Conservation (phyloP, 2,113 vertebrate genomes). For the Panurus biarmicus region DNA sequence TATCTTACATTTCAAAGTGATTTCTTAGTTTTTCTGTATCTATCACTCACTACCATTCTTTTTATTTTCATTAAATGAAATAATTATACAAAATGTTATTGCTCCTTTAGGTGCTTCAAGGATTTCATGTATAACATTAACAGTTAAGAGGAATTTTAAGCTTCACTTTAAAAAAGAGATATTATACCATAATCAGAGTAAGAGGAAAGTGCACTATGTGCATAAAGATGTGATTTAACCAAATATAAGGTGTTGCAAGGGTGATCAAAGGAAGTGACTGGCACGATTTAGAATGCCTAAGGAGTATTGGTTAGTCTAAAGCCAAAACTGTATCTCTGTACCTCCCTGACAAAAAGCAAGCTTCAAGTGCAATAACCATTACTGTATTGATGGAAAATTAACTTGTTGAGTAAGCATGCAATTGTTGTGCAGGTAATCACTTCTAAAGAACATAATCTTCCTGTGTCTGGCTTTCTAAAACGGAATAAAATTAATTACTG, state of each 20-base stretch:
- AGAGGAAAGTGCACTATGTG: background rate
- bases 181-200: background rate
- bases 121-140: background rate
- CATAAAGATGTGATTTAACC: background rate
- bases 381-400: background rate
- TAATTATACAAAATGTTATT: background rate
- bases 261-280: background rate
- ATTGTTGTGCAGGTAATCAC: background rate
- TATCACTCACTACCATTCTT: background rate
- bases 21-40: background rate
- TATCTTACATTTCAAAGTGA: background rate
- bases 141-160: background rate
- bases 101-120: background rate
- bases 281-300: background rate
- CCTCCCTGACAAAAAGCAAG: background rate
- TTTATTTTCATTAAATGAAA: background rate
- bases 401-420: background rate
- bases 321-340: background rate
- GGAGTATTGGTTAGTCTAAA: background rate
- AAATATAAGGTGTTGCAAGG: background rate
- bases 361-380: background rate
- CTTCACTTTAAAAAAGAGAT: fast-evolving
- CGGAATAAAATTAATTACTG: background rate
- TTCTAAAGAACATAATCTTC: background rate
- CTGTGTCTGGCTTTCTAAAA: background rate